These are phyloP conservation scores for Rotaria socialis DNA, from an alignment of 2,888 invertebrate genomes.

Conservation along the genomic window DNA sequence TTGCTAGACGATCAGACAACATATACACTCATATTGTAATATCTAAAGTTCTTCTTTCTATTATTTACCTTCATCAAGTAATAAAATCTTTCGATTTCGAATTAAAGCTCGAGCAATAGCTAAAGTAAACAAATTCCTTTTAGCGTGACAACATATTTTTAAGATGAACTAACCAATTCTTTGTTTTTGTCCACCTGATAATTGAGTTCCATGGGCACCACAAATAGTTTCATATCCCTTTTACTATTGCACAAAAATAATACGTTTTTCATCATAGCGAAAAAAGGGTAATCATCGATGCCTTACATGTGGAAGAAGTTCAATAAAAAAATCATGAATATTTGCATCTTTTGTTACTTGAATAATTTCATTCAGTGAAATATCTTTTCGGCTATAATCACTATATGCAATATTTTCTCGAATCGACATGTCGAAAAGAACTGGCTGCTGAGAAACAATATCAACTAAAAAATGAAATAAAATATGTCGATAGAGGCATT, in stretches of 20 bases:
- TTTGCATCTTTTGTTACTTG: constrained; percentile 45
- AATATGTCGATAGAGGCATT: too few species aligned
- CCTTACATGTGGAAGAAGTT: constrained; percentile 35
- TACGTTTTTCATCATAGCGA: too few species aligned
- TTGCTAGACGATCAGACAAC: too few species aligned
- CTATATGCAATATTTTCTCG: constrained; percentile 87
- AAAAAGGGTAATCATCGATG: neutral
- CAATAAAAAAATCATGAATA: constrained; percentile 46
- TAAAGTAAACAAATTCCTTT: neutral
- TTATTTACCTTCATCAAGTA: constrained; percentile 16
- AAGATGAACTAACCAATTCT: neutral
- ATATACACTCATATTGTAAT: too few species aligned
- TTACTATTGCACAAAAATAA: too few species aligned
- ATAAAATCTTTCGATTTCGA: constrained; percentile 39
- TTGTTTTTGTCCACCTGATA: neutral
- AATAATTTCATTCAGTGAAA: constrained; percentile 61
- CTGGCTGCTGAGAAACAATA: constrained; percentile 86
- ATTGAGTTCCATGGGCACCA: constrained; percentile 42
- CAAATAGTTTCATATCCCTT: constrained; percentile 40
- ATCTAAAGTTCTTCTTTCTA: too few species aligned
- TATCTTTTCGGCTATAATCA: constrained; percentile 67
- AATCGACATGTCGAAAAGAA: constrained; percentile 80
- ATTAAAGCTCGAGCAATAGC: constrained; percentile 35
- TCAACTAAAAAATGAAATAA: constrained; percentile 63
- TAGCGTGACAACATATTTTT: too few species aligned